Evolutionary conservation across 2,113 vertebrate species (phyloP), one percentile per base, ranked within the genome.

Genomic region (Gallinago undulata): DNA sequence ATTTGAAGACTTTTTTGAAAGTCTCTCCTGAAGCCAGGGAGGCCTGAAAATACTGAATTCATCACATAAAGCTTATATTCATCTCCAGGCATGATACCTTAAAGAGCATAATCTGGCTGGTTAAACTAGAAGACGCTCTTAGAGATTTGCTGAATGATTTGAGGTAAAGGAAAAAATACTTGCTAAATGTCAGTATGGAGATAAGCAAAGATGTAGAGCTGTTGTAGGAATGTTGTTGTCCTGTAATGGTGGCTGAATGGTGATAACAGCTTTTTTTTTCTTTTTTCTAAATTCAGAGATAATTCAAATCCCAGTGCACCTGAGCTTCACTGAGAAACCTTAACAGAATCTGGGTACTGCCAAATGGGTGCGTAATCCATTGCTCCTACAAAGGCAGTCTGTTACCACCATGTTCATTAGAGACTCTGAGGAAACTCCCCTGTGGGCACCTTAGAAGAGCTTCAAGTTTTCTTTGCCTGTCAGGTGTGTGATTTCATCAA

Each of bases 401-500:
- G 23, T 59, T 68, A 53, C 56, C 16, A 16, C 0, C 0, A 7
- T 0, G 19, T 30, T 70, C 28, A 5, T 47, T 14, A 59, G 48
- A 50, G 59, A 1, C 37, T 45, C 24, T 19, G 30, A 33, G 45
- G 68, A 77, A 51, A 28, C 22, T 19, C 14, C 19, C 1, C n/a
- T 13, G 24, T 55, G 53, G 39, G 14, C 24, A 33, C 28, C 48
- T 76, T 51, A 53, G 18, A 83, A 64, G 5, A 31, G 30, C 27
- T 84, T 75, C 17, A 47, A 8, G 43, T 72, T 72, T 70, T 43
- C n/a, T 67, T 70, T 83, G n/a, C 14, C 16, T 68, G 10, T 35
- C 70, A 37, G 28, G 14, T 82, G 3, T 68, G 25, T 73, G 69
- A 77, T 83, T 93, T 35, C 45, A 74, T 41, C 59, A 62, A 24